Percentiles rank a stretch among this genome's conserved stretches.
phyloP scores from a whole-genome alignment of 2,113 vertebrate species.

The Hippocampus barbouri region DNA sequence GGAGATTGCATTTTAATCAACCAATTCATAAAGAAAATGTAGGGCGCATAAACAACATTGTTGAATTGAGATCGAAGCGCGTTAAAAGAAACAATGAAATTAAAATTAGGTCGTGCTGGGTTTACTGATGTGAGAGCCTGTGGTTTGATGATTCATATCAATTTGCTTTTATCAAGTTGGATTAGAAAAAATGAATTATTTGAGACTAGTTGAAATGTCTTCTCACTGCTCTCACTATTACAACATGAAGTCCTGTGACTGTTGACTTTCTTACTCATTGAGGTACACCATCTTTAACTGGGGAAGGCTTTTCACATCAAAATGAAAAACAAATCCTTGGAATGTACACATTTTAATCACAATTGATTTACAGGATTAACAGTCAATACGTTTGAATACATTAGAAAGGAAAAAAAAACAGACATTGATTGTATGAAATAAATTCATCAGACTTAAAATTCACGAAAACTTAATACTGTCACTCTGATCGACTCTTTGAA shows the following conservation, averaged over 20 bases:
- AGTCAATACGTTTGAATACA: background rate
- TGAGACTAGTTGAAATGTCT: background rate
- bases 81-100: background rate
- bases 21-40: background rate
- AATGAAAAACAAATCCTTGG: background rate
- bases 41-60: background rate
- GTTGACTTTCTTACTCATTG: background rate
- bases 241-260: background rate
- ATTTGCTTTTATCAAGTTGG: background rate
- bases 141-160: slow-evolving; percentile 2
- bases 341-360: background rate
- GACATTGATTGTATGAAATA: background rate
- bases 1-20: background rate
- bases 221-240: background rate
- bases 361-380: background rate
- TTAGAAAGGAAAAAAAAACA: background rate
- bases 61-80: background rate
- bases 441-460: background rate
- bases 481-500: background rate
- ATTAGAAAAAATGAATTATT: slow-evolving; percentile 1
- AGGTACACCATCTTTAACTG: background rate
- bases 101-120: background rate
- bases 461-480: background rate
- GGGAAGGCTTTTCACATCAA: background rate
- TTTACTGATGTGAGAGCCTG: background rate